A percentile compares a stretch with the other conserved stretches of the same genome.
phyloP scores from a whole-genome alignment of 92 coral and sea anemone species.

The Epizoanthus fatuus region DNA sequence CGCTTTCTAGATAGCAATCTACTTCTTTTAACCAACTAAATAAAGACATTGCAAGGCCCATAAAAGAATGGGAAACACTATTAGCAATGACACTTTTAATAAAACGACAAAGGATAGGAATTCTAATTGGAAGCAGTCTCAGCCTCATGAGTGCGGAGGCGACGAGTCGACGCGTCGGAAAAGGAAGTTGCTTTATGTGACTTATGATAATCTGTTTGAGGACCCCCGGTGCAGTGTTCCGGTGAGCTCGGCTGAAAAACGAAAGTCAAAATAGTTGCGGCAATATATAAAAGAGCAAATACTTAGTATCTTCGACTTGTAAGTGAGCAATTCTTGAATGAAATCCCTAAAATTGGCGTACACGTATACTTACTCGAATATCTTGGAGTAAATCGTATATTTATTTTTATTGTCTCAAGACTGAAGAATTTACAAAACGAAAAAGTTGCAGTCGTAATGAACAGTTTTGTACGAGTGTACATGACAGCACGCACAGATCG shows the following conservation, averaged over 20 bases:
- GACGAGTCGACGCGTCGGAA: neutral
- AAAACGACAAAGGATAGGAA: neutral
- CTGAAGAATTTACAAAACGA: too few relatives aligned
- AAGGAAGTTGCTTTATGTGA: conserved; percentile 22
- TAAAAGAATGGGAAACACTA: neutral
- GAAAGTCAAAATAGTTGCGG: neutral
- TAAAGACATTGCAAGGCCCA: neutral
- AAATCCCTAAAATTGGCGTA: neutral
- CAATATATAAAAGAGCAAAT: conserved; percentile 1
- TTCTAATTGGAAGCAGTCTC: too few relatives aligned
- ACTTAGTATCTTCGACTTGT: neutral
- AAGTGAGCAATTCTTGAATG: neutral
- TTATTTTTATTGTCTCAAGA: too few relatives aligned
- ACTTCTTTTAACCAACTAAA: neutral
- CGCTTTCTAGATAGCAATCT: neutral
- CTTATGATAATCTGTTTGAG: neutral
- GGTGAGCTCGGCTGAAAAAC: conserved; percentile 4
- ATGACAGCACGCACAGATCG: neutral
- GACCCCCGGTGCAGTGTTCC: neutral
- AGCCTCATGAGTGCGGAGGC: neutral
- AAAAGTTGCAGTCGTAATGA: neutral
- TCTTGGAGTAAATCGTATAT: neutral
- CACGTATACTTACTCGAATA: neutral
- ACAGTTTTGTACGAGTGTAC: too few relatives aligned
- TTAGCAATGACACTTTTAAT: too few relatives aligned